Conservation (phyloP, 2,797 vertebrate species). For the Sebastes variabilis region DNA sequence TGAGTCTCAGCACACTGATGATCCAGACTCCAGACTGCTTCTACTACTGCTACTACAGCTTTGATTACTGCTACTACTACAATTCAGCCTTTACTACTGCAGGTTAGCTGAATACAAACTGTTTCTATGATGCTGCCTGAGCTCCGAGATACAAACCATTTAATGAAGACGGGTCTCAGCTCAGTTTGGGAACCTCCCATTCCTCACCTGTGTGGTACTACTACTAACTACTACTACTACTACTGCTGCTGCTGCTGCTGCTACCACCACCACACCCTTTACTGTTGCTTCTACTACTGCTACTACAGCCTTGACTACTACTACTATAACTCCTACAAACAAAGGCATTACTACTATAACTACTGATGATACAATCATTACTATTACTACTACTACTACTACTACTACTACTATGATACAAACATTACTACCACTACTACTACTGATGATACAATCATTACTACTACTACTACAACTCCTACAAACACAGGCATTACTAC, state of each 20-base stretch:
- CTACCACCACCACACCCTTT: background rate
- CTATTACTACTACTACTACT: background rate
- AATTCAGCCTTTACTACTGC: no score
- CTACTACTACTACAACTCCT: no score
- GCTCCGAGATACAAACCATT: no score
- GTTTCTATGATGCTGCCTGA: no score
- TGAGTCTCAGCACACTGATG: fast-evolving
- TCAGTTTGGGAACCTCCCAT: background rate
- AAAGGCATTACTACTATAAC: background rate
- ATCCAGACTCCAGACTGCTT: no score
- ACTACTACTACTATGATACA: no score
- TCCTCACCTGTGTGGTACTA: background rate
- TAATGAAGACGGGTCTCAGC: no score
- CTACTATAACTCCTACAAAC: fast-evolving
- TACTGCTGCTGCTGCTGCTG: background rate
- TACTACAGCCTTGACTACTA: background rate
- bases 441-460: no score
- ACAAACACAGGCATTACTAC: no score
- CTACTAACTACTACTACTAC: background rate
- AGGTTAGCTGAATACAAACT: no score
- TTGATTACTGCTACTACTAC: background rate
- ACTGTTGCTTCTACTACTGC: background rate
- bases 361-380: no score
- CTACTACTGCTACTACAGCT: background rate
- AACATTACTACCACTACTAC: no score